Evolutionary conservation across 1,140 invertebrate species (phyloP).

Genomic region (Solenopsis fugax): DNA sequence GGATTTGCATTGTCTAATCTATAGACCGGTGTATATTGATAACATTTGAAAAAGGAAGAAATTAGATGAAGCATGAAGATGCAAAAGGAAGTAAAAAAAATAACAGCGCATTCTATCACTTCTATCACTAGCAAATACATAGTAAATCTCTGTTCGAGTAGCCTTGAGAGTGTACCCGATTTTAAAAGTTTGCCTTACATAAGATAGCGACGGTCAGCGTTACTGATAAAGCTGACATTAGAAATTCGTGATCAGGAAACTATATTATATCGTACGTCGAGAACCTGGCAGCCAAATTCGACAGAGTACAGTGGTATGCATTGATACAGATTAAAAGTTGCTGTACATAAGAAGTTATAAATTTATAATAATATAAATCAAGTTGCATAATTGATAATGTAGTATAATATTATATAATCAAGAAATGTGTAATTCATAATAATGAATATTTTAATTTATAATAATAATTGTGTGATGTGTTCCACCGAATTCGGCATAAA

Average conservation of each 20-base stretch:
- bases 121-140: neutral
- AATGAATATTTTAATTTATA: neutral
- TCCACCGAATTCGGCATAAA: neutral
- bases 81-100: constrained; percentile 35
- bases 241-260: constrained; percentile 34
- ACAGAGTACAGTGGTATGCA: neutral
- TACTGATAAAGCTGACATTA: constrained; percentile 2
- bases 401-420: too few species aligned
- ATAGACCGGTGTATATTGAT: neutral
- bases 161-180: neutral
- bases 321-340: neutral
- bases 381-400: too few species aligned
- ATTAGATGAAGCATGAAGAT: constrained; percentile 15
- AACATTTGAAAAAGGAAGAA: neutral
- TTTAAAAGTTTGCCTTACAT: constrained; percentile 1
- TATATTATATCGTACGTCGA: neutral
- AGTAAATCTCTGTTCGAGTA: neutral
- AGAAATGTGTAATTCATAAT: too few species aligned
- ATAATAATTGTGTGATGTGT: neutral
- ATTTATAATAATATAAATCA: too few species aligned
- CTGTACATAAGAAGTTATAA: neutral
- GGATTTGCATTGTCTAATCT: constrained; percentile 23
- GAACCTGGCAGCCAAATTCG: neutral
- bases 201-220: neutral
- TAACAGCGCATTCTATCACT: neutral